Evolutionary conservation across 1,140 invertebrate species (phyloP), one percentile per base, ranked within the genome.

Genomic region (Stenopsyche tienmushanensis): DNA sequence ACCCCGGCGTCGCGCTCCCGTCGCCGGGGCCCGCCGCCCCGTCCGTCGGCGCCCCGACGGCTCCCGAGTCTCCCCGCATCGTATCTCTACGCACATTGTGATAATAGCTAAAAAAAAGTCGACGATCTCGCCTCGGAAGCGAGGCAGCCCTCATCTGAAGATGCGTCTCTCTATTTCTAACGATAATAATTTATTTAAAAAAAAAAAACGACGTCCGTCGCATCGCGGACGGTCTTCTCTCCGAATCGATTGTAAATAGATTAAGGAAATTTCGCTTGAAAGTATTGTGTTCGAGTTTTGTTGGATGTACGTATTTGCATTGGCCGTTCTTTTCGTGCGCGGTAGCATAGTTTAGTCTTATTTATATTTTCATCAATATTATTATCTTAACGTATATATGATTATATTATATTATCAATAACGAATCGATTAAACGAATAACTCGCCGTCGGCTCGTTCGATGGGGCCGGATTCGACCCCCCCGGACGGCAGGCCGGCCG

Each of bases 141-240:
- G 64, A 69, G 67, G 62, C 67, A 39, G 53, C 57, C 65, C 67
- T 18, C 18, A 20, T 67, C 66, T 63, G 66, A 62, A 57, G 41
- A 52, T 49, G 60, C 41, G 78, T 78, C 78, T 80, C 78, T 80
- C 78, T 79, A 76, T 77, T 79, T 80, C n/a, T n/a, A n/a, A n/a
- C n/a, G n/a, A n/a, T n/a, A n/a, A n/a, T n/a, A n/a, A n/a, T n/a
- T n/a, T n/a, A n/a, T n/a, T n/a, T n/a, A n/a, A n/a, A n/a, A n/a
- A n/a, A n/a, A n/a, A n/a, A n/a, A n/a, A n/a, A n/a, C n/a, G n/a
- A n/a, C n/a, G n/a, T n/a, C n/a, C n/a, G n/a, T n/a, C n/a, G n/a
- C n/a, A n/a, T n/a, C n/a, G n/a, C n/a, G n/a, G n/a, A n/a, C n/a
- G n/a, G n/a, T n/a, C n/a, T n/a, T 64, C 64, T 47, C 44, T 5